Evolutionary conservation across 2,888 invertebrate species (phyloP).

Genomic region (Eretmocerus hayati): DNA sequence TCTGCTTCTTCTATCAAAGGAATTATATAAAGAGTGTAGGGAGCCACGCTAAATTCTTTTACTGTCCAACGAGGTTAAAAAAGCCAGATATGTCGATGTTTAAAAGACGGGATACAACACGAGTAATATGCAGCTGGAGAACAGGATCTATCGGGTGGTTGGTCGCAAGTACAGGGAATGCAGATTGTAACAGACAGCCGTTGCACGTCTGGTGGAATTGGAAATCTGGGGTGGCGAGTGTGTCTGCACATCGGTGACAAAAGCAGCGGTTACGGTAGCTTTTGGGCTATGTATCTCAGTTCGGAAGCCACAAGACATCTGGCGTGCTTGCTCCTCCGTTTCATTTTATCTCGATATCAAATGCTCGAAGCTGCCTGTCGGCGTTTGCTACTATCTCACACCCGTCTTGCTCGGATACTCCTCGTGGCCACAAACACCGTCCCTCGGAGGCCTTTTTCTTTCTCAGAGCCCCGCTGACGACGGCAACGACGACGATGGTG

Average conservation of each 20-base stretch:
- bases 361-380: slow-evolving; percentile 9
- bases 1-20: too few species aligned
- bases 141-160: too few species aligned
- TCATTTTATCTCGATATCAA: slow-evolving; percentile 17
- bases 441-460: not conserved
- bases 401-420: not conserved
- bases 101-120: too few species aligned
- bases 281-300: slow-evolving; percentile 11
- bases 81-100: too few species aligned
- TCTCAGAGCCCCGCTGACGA: not conserved
- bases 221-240: too few species aligned
- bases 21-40: too few species aligned
- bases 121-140: too few species aligned
- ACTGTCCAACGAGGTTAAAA: too few species aligned
- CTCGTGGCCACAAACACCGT: not conserved
- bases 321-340: slow-evolving; percentile 9
- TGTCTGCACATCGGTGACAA: too few species aligned
- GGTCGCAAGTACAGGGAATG: slow-evolving; percentile 7
- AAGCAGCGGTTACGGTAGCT: not conserved
- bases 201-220: slow-evolving; percentile 8
- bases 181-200: slow-evolving; percentile 8
- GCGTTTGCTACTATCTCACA: not conserved
- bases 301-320: slow-evolving; percentile 16
- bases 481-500: too few species aligned
- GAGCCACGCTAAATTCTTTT: too few species aligned